These are phyloP conservation scores for Polydrusus tereticollis DNA, from an alignment of 2,888 invertebrate genomes.

Conservation along the genomic window DNA sequence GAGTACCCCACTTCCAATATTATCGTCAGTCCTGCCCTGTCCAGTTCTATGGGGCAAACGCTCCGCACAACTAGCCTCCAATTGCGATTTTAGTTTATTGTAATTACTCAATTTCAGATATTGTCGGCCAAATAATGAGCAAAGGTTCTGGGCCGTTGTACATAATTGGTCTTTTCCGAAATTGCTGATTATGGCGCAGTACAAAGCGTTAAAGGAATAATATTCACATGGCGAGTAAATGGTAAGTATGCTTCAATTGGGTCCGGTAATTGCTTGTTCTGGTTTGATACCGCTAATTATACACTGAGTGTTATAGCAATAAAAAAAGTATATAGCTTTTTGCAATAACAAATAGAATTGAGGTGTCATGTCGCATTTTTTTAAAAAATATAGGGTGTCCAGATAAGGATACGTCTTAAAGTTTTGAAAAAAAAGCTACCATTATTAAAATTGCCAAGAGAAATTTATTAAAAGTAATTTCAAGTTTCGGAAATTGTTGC, in stretches of 20 bases:
- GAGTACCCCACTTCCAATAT: too few relatives aligned
- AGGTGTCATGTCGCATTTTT: too few relatives aligned
- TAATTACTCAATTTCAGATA: constrained; percentile 47
- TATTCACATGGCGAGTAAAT: constrained; percentile 7
- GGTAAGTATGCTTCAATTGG: constrained; percentile 3
- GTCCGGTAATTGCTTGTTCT: constrained; percentile 8
- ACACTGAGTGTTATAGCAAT: too few relatives aligned
- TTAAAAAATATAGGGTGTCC: too few relatives aligned
- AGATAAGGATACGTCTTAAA: too few relatives aligned
- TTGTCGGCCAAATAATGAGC: constrained; percentile 34
- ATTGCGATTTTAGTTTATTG: constrained; percentile 38
- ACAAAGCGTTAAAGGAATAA: constrained; percentile 23
- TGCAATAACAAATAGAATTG: too few relatives aligned
- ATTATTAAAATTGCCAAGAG: too few relatives aligned
- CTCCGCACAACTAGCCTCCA: constrained; percentile 25
- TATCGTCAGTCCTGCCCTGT: background rate
- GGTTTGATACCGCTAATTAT: background rate
- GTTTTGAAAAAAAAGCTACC: too few relatives aligned
- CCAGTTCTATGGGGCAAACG: background rate
- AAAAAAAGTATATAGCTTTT: too few relatives aligned
- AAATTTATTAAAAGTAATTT: too few relatives aligned
- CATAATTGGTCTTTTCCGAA: constrained; percentile 37
- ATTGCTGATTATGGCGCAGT: constrained; percentile 1
- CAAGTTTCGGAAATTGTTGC: too few relatives aligned
- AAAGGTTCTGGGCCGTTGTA: constrained; percentile 17